phyloP scores from a whole-genome alignment of 2,888 invertebrate species.

The Eupithecia pulchellata region DNA sequence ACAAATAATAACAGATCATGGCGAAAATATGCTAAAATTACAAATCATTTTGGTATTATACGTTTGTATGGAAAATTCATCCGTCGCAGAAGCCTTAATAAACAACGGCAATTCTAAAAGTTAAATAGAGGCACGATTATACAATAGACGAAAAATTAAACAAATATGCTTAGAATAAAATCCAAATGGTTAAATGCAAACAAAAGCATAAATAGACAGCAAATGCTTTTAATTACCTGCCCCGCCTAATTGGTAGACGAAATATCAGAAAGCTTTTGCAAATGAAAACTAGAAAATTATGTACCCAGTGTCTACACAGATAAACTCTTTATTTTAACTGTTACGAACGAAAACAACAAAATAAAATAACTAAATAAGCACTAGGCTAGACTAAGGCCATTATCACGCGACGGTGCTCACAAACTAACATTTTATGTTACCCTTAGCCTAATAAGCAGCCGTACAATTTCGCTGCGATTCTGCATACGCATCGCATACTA shows the following conservation, averaged over 20 bases:
- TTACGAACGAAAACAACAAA: background rate
- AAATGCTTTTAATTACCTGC: background rate
- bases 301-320: background rate
- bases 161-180: background rate
- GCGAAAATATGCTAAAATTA: too few relatives aligned
- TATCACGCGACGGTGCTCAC: background rate
- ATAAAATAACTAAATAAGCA: slow-evolving; percentile 14
- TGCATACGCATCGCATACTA: background rate
- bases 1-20: too few relatives aligned
- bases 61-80: too few relatives aligned
- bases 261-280: background rate
- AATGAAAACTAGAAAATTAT: background rate
- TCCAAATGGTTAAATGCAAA: background rate
- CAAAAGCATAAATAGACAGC: slow-evolving; percentile 8
- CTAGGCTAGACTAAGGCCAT: background rate
- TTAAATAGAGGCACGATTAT: background rate
- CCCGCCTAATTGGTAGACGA: slow-evolving; percentile 1
- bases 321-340: slow-evolving; percentile 10
- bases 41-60: too few relatives aligned
- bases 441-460: background rate
- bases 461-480: background rate
- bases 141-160: background rate
- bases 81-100: background rate
- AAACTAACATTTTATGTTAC: background rate
- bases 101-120: background rate